A percentile compares a stretch with the other conserved stretches of the same genome.
Conservation (phyloP, 1,140 invertebrate species). For the Drosophila persimilis region DNA sequence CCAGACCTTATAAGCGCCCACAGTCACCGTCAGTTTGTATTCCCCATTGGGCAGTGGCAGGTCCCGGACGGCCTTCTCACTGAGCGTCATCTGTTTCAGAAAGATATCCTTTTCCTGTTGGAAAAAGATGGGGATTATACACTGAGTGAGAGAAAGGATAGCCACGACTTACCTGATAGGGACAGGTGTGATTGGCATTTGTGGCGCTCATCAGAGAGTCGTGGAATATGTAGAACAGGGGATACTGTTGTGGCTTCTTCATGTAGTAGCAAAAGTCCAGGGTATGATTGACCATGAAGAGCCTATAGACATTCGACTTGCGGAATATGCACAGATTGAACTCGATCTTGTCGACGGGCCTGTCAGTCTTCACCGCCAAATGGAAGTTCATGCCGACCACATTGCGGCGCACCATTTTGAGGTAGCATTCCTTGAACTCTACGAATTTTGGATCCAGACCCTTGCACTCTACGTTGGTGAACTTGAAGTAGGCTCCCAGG, state of each 20-base stretch:
- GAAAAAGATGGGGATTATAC: not conserved
- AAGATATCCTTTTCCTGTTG: slow-evolving; percentile 35
- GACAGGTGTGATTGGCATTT: slow-evolving; percentile 57
- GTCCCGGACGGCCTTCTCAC: slow-evolving; percentile 8
- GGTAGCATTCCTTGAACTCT: slow-evolving; percentile 24
- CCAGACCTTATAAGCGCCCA: slow-evolving; percentile 28
- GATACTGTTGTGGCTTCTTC: slow-evolving; percentile 38
- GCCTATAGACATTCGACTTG: slow-evolving; percentile 45
- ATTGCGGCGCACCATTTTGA: slow-evolving; percentile 25
- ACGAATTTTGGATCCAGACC: slow-evolving; percentile 17
- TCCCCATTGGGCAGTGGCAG: slow-evolving; percentile 41
- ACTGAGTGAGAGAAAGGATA: too few species aligned
- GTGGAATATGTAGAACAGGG: slow-evolving; percentile 45
- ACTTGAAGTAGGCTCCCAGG: slow-evolving; percentile 16
- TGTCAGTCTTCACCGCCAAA: slow-evolving; percentile 2
- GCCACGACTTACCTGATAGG: slow-evolving; percentile 36
- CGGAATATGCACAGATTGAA: slow-evolving; percentile 32
- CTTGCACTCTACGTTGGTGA: slow-evolving; percentile 26
- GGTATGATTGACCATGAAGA: slow-evolving; percentile 42
- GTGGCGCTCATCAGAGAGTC: slow-evolving; percentile 21
- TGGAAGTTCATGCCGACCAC: slow-evolving; percentile 22
- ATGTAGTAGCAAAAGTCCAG: slow-evolving; percentile 58
- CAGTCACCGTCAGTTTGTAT: slow-evolving; percentile 21
- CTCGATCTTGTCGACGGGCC: slow-evolving; percentile 28
- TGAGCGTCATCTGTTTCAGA: slow-evolving; percentile 1